Conservation (phyloP, 2,797 vertebrate species). For the Psittacula derbiana region DNA sequence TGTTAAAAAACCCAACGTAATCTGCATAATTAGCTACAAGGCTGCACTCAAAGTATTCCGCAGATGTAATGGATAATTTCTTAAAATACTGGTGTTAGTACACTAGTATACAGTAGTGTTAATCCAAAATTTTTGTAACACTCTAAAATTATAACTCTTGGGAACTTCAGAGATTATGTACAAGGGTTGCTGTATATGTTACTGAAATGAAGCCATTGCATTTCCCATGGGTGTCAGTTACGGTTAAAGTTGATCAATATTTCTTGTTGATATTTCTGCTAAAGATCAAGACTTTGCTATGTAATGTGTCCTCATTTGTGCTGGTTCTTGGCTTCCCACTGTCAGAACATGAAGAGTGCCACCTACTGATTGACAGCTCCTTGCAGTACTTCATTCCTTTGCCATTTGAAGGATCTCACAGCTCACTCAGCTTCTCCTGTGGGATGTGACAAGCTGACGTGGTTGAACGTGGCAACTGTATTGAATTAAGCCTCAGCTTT, state of each 20-base stretch:
- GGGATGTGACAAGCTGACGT: neutral
- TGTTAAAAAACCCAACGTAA: neutral
- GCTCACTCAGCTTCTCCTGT: neutral
- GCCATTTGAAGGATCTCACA: neutral
- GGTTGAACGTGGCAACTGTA: neutral
- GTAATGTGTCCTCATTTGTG: neutral
- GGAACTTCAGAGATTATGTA: neutral
- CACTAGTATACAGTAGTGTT: neutral
- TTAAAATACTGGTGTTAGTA: neutral
- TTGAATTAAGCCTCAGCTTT: neutral
- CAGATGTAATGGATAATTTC: neutral
- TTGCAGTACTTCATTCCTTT: neutral
- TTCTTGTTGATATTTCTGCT: neutral
- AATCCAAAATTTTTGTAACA: neutral
- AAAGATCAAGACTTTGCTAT: neutral
- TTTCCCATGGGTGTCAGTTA: neutral
- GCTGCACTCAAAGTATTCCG: neutral
- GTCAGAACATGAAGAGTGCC: conserved; percentile 16
- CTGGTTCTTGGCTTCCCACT: neutral
- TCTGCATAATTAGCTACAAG: neutral
- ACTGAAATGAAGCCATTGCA: neutral
- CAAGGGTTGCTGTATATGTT: neutral
- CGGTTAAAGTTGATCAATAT: neutral
- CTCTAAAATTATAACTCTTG: neutral
- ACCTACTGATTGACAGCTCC: conserved; percentile 26